Conservation (phyloP, 2,797 vertebrate genomes). For the Rhabdomys pumilio region DNA sequence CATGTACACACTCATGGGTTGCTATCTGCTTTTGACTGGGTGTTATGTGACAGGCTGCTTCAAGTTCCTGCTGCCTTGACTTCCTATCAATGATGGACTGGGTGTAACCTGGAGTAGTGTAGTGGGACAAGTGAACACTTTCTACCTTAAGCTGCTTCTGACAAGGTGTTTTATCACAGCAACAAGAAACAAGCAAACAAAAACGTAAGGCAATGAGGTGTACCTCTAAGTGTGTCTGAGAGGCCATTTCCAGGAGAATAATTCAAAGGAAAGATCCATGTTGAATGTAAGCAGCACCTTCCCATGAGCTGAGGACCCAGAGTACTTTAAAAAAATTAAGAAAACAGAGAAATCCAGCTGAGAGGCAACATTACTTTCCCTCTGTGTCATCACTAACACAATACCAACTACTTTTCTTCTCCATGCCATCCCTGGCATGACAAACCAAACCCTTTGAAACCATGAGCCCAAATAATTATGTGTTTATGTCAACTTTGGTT, state of each 20-base stretch:
- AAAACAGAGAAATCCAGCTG: too few species aligned
- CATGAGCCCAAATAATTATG: neutral
- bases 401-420: neutral
- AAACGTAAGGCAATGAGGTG: neutral
- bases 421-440: neutral
- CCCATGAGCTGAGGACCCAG: neutral
- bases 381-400: neutral
- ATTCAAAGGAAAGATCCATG: neutral
- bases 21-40: neutral
- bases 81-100: neutral
- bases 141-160: neutral
- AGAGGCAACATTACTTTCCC: neutral
- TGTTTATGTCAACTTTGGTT: neutral
- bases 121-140: neutral
- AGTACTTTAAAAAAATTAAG: neutral
- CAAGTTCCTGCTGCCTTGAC: neutral
- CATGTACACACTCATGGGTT: too few species aligned
- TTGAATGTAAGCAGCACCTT: neutral
- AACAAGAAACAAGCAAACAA: neutral
- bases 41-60: neutral
- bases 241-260: neutral
- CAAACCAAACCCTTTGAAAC: neutral
- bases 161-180: neutral
- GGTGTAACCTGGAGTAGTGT: neutral
- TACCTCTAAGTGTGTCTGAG: neutral